Percentiles rank a stretch among this genome's conserved stretches.
phyloP scores from a whole-genome alignment of 1,140 invertebrate genomes.

The Hyposmocoma kahamanoa region DNA sequence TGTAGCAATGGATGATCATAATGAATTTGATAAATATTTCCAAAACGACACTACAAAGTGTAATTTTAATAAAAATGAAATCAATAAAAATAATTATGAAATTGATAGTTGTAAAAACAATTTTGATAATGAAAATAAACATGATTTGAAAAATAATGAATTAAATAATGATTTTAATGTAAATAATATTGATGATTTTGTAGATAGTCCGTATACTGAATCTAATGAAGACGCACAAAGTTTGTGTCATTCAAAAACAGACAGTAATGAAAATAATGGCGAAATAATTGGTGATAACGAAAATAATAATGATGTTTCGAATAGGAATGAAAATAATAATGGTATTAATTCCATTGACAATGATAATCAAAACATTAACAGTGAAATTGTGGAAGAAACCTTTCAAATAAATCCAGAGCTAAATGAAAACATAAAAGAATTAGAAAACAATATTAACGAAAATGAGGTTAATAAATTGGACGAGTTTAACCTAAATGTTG shows the following conservation, averaged over 20 bases:
- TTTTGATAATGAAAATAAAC: constrained; percentile 10
- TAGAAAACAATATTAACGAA: no score
- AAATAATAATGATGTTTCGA: constrained; percentile 8
- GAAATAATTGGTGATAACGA: constrained; percentile 8
- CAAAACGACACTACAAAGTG: not conserved
- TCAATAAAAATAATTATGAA: not conserved
- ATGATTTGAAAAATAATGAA: constrained; percentile 2
- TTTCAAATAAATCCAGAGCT: no score
- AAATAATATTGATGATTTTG: constrained; percentile 2
- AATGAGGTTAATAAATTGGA: no score
- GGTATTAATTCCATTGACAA: not conserved
- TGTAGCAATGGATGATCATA: constrained; percentile 18
- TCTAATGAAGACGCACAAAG: no score
- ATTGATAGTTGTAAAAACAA: constrained; percentile 13
- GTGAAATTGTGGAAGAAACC: constrained; percentile 6
- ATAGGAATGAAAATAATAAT: constrained; percentile 1
- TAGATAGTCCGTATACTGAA: no score
- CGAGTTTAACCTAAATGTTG: no score
- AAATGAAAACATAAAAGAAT: no score
- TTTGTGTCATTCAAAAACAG: no score
- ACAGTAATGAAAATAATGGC: constrained; percentile 3
- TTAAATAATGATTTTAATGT: not conserved
- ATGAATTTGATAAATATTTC: constrained; percentile 9
- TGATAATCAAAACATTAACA: constrained; percentile 2
- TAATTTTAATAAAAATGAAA: not conserved